A percentile compares a stretch with the other conserved stretches of the same genome.
Conservation (phyloP, 2,888 invertebrate genomes). For the Homarus gammarus region DNA sequence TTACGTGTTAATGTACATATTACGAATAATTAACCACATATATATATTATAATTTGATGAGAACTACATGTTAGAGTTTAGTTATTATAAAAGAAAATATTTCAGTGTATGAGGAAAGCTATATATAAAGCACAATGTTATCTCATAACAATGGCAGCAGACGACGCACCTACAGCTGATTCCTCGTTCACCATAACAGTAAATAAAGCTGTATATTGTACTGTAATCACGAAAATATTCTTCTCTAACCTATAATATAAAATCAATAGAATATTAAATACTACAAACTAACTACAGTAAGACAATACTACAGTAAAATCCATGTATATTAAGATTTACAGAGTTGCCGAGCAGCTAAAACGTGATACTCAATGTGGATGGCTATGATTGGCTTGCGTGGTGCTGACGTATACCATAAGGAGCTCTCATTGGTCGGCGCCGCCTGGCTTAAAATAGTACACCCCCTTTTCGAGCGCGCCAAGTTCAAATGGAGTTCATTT, state of each 20-base stretch:
- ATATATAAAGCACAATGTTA: not conserved
- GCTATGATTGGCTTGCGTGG: conserved; percentile 28
- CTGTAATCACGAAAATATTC: not conserved
- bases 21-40: not conserved
- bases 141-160: not conserved
- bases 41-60: too few species aligned
- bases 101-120: not conserved
- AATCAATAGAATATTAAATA: not conserved
- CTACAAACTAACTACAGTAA: not conserved
- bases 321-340: conserved; percentile 33
- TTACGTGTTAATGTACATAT: not conserved
- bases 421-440: conserved; percentile 27
- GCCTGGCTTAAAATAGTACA: conserved; percentile 43
- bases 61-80: too few species aligned
- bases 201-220: not conserved
- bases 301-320: conserved; percentile 8
- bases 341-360: conserved; percentile 34
- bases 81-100: too few species aligned
- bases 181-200: not conserved
- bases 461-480: conserved; percentile 45
- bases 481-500: conserved; percentile 60
- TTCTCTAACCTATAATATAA: not conserved
- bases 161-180: conserved; percentile 35
- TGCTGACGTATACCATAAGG: conserved; percentile 23
- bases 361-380: conserved; percentile 53